A percentile compares a stretch with the other conserved stretches of the same genome.
Evolutionary conservation across 1,140 invertebrate genomes (phyloP).

Genomic region (Drosophila setifemur): DNA sequence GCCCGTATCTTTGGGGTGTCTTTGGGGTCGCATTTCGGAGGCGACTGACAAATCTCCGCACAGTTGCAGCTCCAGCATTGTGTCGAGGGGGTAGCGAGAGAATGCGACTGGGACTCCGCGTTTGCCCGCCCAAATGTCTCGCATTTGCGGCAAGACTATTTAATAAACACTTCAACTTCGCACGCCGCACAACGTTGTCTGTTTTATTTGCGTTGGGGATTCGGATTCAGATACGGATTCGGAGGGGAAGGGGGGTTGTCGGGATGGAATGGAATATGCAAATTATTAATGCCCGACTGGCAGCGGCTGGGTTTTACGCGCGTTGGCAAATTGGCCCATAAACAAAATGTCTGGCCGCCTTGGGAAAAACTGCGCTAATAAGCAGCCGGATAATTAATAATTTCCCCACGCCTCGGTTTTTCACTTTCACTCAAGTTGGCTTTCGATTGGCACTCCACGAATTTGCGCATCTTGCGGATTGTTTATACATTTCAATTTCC

Average conservation of each 20-base stretch:
- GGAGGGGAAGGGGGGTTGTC: background rate
- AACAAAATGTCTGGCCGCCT: conserved; percentile 37
- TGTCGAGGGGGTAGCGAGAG: conserved; percentile 4
- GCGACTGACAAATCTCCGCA: conserved; percentile 45
- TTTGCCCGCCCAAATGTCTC: conserved; percentile 26
- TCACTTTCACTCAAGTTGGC: conserved; percentile 38
- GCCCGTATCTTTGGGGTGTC: conserved; percentile 20
- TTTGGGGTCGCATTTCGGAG: conserved; percentile 41
- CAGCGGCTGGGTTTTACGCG: conserved; percentile 25
- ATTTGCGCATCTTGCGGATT: conserved; percentile 63
- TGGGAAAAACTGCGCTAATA: conserved; percentile 33
- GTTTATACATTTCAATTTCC: conserved; percentile 62
- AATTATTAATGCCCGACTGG: conserved; percentile 53
- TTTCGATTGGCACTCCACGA: conserved; percentile 57
- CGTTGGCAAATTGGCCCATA: conserved; percentile 45
- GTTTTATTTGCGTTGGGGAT: conserved; percentile 10
- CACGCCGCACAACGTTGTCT: conserved; percentile 46
- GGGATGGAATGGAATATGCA: conserved; percentile 38
- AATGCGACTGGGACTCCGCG: background rate
- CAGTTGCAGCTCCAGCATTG: conserved; percentile 45
- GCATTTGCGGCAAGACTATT: conserved; percentile 64
- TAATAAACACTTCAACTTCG: conserved; percentile 76
- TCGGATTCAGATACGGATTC: too few species aligned
- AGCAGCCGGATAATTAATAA: conserved; percentile 53
- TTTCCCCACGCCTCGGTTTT: conserved; percentile 17